Percentiles rank a stretch among this genome's conserved stretches.
Conservation (phyloP, 2,797 vertebrate genomes). For the Fistularia tabacaria region DNA sequence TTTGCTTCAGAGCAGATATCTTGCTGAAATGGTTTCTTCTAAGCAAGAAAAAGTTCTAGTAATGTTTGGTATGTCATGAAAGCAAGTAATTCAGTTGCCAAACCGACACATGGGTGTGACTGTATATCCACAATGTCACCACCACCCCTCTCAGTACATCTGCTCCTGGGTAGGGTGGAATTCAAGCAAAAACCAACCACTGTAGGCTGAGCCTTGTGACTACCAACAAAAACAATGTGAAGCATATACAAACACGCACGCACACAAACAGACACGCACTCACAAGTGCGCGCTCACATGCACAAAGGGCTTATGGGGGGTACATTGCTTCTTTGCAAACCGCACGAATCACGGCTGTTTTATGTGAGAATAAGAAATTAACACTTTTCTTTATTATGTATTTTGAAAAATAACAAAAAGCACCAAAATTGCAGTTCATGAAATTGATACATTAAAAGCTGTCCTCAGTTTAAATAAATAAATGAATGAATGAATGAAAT, state of each 20-base stretch:
- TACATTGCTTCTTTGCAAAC: too few relatives aligned
- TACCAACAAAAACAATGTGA: constrained; percentile 18
- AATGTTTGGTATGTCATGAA: constrained; percentile 40
- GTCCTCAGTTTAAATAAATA: too few relatives aligned
- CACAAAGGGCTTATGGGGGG: too few relatives aligned
- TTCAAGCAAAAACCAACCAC: constrained; percentile 38
- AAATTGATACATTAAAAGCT: too few relatives aligned
- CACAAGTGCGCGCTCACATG: not conserved
- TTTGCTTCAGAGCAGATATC: not conserved
- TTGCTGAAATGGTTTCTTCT: constrained; percentile 5
- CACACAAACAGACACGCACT: constrained; percentile 1
- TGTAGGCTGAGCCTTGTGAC: constrained; percentile 40
- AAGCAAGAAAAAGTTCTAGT: constrained; percentile 14
- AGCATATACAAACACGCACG: not conserved
- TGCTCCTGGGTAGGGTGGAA: constrained; percentile 49
- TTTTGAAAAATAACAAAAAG: too few relatives aligned
- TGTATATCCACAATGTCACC: constrained; percentile 36
- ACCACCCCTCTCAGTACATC: constrained; percentile 43
- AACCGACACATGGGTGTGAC: constrained; percentile 58
- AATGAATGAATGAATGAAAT: too few relatives aligned
- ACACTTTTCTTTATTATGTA: too few relatives aligned
- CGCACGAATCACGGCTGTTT: too few relatives aligned
- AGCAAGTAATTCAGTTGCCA: constrained; percentile 39
- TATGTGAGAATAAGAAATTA: too few relatives aligned
- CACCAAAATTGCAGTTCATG: too few relatives aligned